These are phyloP conservation scores for Hormaphis cornu DNA, from an alignment of 1,140 invertebrate species.

Conservation along the genomic window DNA sequence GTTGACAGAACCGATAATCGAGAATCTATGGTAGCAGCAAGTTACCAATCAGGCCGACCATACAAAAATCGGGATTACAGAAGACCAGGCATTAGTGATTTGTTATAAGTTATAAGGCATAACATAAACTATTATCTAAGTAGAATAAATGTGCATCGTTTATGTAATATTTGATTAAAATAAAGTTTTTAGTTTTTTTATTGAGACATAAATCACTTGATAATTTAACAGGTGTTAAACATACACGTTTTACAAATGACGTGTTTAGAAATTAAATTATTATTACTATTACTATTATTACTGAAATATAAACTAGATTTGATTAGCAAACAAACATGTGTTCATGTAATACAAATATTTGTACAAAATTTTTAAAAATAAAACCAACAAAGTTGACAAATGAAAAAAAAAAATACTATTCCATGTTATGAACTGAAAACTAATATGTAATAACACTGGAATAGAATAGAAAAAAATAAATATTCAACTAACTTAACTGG, in stretches of 20 bases:
- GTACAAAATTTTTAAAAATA: constrained; percentile 1
- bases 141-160: constrained; percentile 17
- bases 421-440: too few species aligned
- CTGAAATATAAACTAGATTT: too few species aligned
- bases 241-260: background rate
- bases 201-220: background rate
- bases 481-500: too few species aligned
- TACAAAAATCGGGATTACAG: constrained; percentile 21
- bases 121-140: background rate
- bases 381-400: too few species aligned
- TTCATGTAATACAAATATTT: background rate
- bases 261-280: too few species aligned
- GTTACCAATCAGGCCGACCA: constrained; percentile 2
- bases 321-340: too few species aligned
- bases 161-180: background rate
- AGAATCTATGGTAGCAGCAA: background rate
- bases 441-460: too few species aligned
- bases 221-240: too few species aligned
- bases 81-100: constrained; percentile 14
- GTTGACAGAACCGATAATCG: background rate
- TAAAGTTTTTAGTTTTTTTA: constrained; percentile 2
- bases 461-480: too few species aligned
- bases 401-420: too few species aligned
- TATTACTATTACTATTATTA: too few species aligned
- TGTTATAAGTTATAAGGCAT: background rate